Evolutionary conservation across 2,113 vertebrate species (phyloP).

Genomic region (Percina caprodes): DNA sequence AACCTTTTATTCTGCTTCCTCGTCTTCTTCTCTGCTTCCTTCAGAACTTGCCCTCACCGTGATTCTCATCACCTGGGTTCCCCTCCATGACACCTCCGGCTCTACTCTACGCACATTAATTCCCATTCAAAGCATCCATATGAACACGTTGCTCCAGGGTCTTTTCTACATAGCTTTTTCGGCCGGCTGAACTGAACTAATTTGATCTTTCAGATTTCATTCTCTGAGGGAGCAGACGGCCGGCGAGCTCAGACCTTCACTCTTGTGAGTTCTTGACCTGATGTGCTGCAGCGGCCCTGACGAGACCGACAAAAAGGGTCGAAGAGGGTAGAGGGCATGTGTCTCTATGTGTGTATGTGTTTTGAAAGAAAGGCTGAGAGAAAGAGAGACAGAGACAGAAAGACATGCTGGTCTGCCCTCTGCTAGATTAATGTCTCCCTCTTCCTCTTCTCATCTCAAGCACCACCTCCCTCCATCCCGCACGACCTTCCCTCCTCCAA

Average conservation of each 20-base stretch:
- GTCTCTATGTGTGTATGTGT: neutral
- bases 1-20: neutral
- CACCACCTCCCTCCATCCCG: conserved; percentile 67
- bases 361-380: conserved; percentile 25
- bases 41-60: neutral
- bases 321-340: neutral
- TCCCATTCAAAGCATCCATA: neutral
- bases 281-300: conserved; percentile 10
- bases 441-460: conserved; percentile 71
- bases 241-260: conserved; percentile 5
- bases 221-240: conserved; percentile 3
- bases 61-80: neutral
- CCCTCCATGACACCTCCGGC: neutral
- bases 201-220: conserved; percentile 43
- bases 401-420: conserved; percentile 61
- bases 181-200: conserved; percentile 16
- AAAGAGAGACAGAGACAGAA: conserved; percentile 41
- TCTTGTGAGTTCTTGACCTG: conserved; percentile 47
- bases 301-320: conserved; percentile 10
- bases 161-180: neutral
- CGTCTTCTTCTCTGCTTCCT: neutral
- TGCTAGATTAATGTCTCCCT: conserved; percentile 76
- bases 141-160: neutral
- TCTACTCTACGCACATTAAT: neutral
- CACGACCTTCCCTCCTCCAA: conserved; percentile 77